Evolutionary conservation across 2,888 invertebrate species (phyloP).

Genomic region (Arrhopalites spinosus): DNA sequence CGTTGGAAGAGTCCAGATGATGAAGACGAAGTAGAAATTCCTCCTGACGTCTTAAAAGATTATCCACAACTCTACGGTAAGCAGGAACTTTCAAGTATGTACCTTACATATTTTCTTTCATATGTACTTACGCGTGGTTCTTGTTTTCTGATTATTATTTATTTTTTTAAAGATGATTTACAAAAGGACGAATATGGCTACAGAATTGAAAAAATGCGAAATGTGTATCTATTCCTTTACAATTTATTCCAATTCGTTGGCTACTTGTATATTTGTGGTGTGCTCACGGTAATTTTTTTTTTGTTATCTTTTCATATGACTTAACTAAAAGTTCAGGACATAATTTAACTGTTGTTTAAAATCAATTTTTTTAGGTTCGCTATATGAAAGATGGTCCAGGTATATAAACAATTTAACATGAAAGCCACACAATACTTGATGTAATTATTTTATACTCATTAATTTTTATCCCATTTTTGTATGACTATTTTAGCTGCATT

Average conservation of each 20-base stretch:
- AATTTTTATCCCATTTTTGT: neutral
- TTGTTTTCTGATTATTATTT: too few species aligned
- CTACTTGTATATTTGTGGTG: slow-evolving; percentile 74
- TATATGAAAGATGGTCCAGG: slow-evolving; percentile 75
- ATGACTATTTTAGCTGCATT: slow-evolving; percentile 65
- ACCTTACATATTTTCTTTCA: too few species aligned
- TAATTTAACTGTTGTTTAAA: too few species aligned
- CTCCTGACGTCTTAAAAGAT: slow-evolving; percentile 74
- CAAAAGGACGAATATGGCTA: slow-evolving; percentile 58
- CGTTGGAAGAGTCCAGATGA: slow-evolving; percentile 82
- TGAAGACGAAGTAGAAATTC: slow-evolving; percentile 69
- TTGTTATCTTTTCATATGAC: too few species aligned
- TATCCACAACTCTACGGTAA: slow-evolving; percentile 69
- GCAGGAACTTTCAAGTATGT: too few species aligned
- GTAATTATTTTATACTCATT: neutral
- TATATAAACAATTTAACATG: slow-evolving; percentile 56
- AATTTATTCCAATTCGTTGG: slow-evolving; percentile 89
- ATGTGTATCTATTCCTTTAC: slow-evolving; percentile 84
- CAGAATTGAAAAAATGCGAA: slow-evolving; percentile 69
- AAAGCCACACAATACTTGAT: neutral
- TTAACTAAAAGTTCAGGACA: too few species aligned
- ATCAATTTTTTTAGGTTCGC: slow-evolving; percentile 61
- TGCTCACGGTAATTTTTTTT: slow-evolving; percentile 63
- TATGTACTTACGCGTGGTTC: too few species aligned
- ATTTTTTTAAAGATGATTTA: slow-evolving; percentile 48